These are phyloP conservation scores for Tanypteryx hageni DNA, from an alignment of 2,888 invertebrate species.

Conservation along the genomic window DNA sequence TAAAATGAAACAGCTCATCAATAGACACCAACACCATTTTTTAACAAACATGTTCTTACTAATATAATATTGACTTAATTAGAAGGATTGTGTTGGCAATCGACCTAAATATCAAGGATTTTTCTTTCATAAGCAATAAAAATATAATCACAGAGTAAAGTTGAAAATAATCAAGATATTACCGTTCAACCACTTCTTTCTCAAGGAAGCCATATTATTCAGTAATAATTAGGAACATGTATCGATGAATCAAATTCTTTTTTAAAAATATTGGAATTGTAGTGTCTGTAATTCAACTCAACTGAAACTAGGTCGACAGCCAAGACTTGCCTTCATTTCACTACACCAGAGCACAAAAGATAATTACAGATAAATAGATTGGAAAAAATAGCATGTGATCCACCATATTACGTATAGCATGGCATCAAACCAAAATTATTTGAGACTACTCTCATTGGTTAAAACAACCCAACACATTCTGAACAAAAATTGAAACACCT, in stretches of 20 bases:
- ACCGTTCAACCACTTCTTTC: too few relatives aligned
- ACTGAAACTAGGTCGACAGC: background rate
- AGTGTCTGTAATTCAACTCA: background rate
- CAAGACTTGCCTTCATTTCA: background rate
- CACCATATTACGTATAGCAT: background rate
- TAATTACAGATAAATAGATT: background rate
- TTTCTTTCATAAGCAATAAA: background rate
- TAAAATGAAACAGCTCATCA: conserved; percentile 37
- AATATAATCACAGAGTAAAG: background rate
- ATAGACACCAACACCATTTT: conserved; percentile 8
- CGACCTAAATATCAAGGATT: background rate
- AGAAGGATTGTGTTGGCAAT: background rate
- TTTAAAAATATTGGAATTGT: background rate
- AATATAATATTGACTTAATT: background rate
- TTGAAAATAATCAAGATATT: background rate
- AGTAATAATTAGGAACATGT: background rate
- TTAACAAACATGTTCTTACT: background rate
- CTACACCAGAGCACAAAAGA: conserved; percentile 1
- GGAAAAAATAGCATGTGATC: conserved; percentile 18
- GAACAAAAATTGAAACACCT: too few relatives aligned
- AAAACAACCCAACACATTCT: too few relatives aligned
- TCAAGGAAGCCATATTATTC: background rate
- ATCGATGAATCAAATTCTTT: too few relatives aligned
- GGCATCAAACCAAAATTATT: background rate
- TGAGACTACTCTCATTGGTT: too few relatives aligned